A percentile compares a stretch with the other conserved stretches of the same genome.
Evolutionary conservation across 2,888 invertebrate species (phyloP).

Genomic region (Odontocerum albicorne): DNA sequence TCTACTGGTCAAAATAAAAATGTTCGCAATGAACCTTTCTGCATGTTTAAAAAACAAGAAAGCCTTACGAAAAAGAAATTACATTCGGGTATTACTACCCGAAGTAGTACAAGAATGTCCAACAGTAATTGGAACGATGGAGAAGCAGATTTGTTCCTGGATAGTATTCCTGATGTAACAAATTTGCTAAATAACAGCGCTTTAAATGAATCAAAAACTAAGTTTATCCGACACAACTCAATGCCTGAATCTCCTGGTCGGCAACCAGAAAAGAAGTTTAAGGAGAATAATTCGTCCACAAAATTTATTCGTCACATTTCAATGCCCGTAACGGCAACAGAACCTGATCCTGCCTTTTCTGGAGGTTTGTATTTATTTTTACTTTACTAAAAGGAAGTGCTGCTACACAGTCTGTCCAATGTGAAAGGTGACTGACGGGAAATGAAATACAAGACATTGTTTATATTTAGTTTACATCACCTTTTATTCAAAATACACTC

Average conservation of each 20-base stretch:
- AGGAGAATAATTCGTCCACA: constrained; percentile 43
- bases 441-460: too few relatives aligned
- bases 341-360: too few relatives aligned
- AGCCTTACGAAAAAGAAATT: not conserved
- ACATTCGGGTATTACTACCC: not conserved
- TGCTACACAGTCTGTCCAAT: too few relatives aligned
- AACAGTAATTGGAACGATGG: not conserved
- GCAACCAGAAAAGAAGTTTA: constrained; percentile 3
- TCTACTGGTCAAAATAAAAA: not conserved
- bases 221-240: constrained; percentile 50
- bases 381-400: too few relatives aligned
- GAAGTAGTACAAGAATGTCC: not conserved
- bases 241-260: constrained; percentile 54
- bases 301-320: constrained; percentile 50
- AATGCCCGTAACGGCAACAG: constrained; percentile 43
- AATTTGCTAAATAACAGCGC: constrained; percentile 29
- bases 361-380: too few relatives aligned
- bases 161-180: constrained; percentile 19
- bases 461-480: too few relatives aligned
- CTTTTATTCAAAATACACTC: too few relatives aligned
- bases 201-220: constrained; percentile 40
- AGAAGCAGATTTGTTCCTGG: constrained; percentile 4
- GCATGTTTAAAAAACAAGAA: too few relatives aligned
- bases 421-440: too few relatives aligned
- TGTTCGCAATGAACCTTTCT: too few relatives aligned